Evolutionary conservation across 2,888 invertebrate species (phyloP).

Genomic region (Caenorhabditis zanzibari): DNA sequence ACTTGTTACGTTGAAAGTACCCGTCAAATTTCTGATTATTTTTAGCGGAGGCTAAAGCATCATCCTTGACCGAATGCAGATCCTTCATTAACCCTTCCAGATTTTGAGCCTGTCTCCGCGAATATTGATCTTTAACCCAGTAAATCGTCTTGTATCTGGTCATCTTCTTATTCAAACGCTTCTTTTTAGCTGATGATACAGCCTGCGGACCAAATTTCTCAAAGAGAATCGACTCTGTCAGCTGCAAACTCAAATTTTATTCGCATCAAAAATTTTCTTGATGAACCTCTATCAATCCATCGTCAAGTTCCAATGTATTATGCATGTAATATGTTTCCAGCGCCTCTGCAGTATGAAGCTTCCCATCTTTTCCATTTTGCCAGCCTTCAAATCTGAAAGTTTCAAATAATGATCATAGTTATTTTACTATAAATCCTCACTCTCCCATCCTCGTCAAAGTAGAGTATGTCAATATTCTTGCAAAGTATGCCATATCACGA

Average conservation of each 20-base stretch:
- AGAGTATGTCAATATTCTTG: conserved; percentile 5
- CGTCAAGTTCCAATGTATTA: neutral
- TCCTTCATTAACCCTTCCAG: conserved; percentile 23
- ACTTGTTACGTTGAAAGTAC: neutral
- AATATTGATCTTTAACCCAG: conserved; percentile 29
- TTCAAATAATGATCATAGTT: too few species aligned
- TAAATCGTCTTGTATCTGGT: neutral
- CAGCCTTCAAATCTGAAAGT: conserved; percentile 16
- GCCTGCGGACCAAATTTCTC: neutral
- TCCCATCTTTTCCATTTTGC: neutral
- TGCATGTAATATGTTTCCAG: neutral
- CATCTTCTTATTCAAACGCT: conserved; percentile 23
- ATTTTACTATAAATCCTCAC: conserved; percentile 5
- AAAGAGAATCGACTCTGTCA: neutral
- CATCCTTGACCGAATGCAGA: conserved; percentile 16
- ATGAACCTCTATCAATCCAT: too few species aligned
- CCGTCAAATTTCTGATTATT: neutral
- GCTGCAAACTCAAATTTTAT: too few species aligned
- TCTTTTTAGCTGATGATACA: neutral
- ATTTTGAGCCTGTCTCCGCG: conserved; percentile 32
- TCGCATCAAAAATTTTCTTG: too few species aligned
- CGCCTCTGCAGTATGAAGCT: neutral
- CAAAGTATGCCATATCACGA: conserved; percentile 12
- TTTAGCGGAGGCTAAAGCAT: neutral
- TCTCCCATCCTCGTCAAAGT: conserved; percentile 5